Conservation (phyloP, 2,797 vertebrate species). For the Neomorphus geoffroyi region DNA sequence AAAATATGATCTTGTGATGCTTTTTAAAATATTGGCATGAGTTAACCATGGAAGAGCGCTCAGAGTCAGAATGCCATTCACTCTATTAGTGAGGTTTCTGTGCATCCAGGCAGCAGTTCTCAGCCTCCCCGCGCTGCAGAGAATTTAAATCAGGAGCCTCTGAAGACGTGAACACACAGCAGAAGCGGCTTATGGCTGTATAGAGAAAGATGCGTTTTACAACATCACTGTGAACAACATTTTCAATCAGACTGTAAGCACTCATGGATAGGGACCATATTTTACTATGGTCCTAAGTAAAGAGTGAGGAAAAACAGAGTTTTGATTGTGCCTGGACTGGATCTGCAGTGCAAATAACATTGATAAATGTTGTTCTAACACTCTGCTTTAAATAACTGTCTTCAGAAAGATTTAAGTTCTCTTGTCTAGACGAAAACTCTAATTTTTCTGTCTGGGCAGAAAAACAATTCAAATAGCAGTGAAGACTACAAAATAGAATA, state of each 20-base stretch:
- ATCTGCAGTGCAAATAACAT: not conserved
- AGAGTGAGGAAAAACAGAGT: not conserved
- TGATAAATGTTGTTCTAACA: not conserved
- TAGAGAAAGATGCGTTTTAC: not conserved
- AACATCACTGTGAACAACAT: not conserved
- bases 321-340: not conserved
- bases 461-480: not conserved
- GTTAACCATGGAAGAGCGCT: not conserved
- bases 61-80: not conserved
- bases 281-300: not conserved
- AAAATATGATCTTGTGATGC: not conserved
- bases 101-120: not conserved
- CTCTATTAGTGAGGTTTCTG: not conserved
- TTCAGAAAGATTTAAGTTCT: not conserved
- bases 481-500: not conserved
- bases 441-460: constrained; percentile 1
- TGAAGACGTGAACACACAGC: not conserved
- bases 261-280: not conserved
- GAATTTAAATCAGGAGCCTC: not conserved
- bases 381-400: not conserved
- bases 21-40: not conserved
- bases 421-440: not conserved
- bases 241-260: not conserved
- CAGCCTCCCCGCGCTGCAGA: not conserved
- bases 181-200: not conserved